Base-by-base conservation (phyloP, 2,797 vertebrate genomes). In the Danio aesculapii region DNA sequence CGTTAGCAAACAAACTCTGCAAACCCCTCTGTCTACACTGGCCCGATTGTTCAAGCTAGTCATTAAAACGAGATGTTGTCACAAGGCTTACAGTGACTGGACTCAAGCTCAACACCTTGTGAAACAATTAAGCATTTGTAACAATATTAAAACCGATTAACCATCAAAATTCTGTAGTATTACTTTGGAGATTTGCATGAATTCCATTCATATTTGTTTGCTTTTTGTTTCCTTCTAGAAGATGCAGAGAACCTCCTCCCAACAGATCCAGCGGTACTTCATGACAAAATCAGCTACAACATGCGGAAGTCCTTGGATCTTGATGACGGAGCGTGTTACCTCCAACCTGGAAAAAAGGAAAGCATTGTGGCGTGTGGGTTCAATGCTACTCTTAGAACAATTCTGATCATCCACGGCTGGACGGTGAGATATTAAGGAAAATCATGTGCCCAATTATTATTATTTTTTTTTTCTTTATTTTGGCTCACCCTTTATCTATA, bases 381-480 rank as follows among this genome's bases (percentile, higher is more conserved):
- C 90, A 98, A 99, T 5, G 5, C 85, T 19, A 95, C 96, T 10
- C 92, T 95, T 0, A 99, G 96, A 87, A 98, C 95, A 0, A 97
- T 99, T 87, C 92, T 99, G 80, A 94, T 99, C 88, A 96, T 99
- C 84, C 98, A 99, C 6, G 97, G 98, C 74, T 99, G 98, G 98
- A 96, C 96, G 79, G 98, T 99, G 85, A 92, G 89, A 58, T 13
- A 21, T 58, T 59, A 2, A 6, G 44, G 17, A 75, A 50, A 6
- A 11, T 41, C 47, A 16, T 12, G 14, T n/a, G 10, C 12, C 46
- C 46, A 30, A 30, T 30, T 30, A 30, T 30, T 30, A 30, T 30
- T n/a, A n/a, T n/a, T n/a, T n/a, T n/a, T 30, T 30, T 30, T 30
- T 30, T 30, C 30, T 1, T 30, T 30, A 30, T 30, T 30, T 30